Evolutionary conservation across 1,140 invertebrate species (phyloP).

Genomic region (Spodoptera frugiperda): DNA sequence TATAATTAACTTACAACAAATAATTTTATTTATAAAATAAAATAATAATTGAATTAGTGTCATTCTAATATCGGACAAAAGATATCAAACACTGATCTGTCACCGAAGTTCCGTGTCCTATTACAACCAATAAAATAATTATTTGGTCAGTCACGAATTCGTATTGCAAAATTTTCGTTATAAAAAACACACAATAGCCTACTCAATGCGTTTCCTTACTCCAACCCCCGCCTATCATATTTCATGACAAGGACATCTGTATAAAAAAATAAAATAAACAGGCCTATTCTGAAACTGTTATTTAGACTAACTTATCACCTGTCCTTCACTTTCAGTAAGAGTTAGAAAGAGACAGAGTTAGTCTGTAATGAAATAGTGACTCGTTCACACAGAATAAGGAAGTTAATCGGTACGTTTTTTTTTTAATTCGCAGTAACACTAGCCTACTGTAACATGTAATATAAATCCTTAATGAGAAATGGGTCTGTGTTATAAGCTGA

Average conservation of each 20-base stretch:
- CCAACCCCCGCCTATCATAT: constrained; percentile 10
- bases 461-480: constrained; percentile 46
- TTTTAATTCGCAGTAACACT: constrained; percentile 64
- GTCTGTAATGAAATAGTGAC: constrained; percentile 6
- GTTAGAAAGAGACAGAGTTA: constrained; percentile 25
- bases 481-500: constrained; percentile 1
- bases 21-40: no score
- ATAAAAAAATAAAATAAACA: not conserved
- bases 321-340: not conserved
- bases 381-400: constrained; percentile 57
- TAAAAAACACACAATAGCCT: not conserved
- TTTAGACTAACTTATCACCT: not conserved
- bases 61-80: no score
- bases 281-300: constrained; percentile 18
- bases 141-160: not conserved
- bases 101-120: no score
- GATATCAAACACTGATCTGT: no score
- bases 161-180: not conserved
- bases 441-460: constrained; percentile 61
- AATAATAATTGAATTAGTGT: no score
- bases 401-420: constrained; percentile 63
- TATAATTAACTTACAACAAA: no score
- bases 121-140: no score
- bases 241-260: constrained; percentile 11
- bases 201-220: not conserved